Percentiles rank a stretch among this genome's conserved stretches.
Conservation (phyloP, 2,113 vertebrate species). For the Sphyrna mokarran region DNA sequence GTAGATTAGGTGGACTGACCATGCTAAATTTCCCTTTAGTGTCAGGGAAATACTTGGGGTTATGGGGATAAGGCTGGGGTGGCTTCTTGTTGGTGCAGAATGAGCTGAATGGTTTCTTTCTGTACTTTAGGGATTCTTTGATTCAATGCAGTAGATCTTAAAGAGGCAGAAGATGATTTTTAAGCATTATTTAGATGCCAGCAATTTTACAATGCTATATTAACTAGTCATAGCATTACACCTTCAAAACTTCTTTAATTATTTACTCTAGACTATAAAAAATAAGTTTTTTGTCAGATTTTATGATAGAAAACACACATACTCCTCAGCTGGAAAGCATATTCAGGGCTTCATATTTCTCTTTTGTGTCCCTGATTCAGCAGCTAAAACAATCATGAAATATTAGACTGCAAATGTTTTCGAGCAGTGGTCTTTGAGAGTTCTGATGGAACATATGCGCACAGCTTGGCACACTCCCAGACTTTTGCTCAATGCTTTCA, state of each 20-base stretch:
- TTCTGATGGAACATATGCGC: constrained; percentile 5
- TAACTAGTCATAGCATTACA: neutral
- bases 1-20: too few relatives aligned
- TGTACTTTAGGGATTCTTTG: too few relatives aligned
- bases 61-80: too few relatives aligned
- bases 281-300: neutral
- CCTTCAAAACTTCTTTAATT: neutral
- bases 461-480: neutral
- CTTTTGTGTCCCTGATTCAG: neutral
- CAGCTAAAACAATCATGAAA: constrained; percentile 7
- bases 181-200: neutral
- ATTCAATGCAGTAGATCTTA: neutral
- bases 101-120: too few relatives aligned
- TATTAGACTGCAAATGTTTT: neutral
- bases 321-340: neutral
- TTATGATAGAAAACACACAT: neutral
- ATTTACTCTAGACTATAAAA: neutral
- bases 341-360: neutral
- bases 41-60: too few relatives aligned
- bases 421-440: neutral
- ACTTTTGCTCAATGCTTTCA: neutral
- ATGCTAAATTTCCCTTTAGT: too few relatives aligned
- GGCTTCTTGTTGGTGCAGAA: too few relatives aligned
- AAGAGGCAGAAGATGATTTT: neutral
- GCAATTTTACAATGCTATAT: neutral